Percentiles rank a stretch among this genome's conserved stretches.
Conservation (phyloP, 1,140 invertebrate genomes). For the Hesperophylax magnus region DNA sequence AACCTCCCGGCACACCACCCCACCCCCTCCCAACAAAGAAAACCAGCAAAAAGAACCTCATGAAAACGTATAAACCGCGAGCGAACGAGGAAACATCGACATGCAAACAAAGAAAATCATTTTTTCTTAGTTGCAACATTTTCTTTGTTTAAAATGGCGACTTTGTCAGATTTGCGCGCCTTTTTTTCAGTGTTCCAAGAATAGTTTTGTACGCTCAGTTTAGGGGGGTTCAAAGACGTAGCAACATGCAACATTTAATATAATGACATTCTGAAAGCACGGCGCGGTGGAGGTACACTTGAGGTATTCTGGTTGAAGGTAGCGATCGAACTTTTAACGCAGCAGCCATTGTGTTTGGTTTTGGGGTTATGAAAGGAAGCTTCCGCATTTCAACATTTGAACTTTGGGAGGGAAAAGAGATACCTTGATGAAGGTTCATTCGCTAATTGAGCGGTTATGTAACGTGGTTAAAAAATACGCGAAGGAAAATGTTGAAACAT, state of each 20-base stretch:
- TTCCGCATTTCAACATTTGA: background rate
- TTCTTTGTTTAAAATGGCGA: background rate
- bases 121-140: background rate
- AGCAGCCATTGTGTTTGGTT: background rate
- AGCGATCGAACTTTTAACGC: background rate
- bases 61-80: background rate
- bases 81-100: background rate
- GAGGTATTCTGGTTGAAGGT: background rate
- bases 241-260: constrained; percentile 16
- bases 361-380: background rate
- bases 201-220: background rate
- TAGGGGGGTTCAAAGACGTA: background rate
- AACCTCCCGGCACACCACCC: background rate
- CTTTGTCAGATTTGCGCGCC: background rate
- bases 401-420: background rate
- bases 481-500: too few relatives aligned
- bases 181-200: background rate
- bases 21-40: too few relatives aligned
- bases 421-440: too few relatives aligned
- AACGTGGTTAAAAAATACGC: too few relatives aligned
- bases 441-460: too few relatives aligned
- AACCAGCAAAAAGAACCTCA: background rate
- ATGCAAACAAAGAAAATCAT: background rate
- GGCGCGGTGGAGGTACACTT: background rate
- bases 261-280: constrained; percentile 8